Evolutionary conservation across 2,888 invertebrate species (phyloP).

Genomic region (Parascotia fuliginaria): DNA sequence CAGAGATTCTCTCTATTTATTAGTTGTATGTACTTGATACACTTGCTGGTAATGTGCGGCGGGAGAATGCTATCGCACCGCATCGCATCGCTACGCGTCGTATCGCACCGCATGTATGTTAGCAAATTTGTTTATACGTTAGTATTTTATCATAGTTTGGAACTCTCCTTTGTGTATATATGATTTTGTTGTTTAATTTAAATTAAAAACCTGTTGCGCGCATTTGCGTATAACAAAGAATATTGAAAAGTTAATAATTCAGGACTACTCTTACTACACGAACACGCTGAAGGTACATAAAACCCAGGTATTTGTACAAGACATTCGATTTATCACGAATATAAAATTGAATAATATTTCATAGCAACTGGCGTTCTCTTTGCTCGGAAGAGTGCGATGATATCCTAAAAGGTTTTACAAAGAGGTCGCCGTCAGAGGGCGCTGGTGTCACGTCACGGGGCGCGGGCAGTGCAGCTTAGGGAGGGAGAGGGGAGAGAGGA

Average conservation of each 20-base stretch:
- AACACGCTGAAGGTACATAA: not conserved
- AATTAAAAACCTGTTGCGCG: too few species aligned
- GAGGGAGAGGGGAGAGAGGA: not conserved
- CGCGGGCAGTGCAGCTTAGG: not conserved
- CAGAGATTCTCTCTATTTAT: conserved; percentile 13
- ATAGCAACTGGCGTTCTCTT: conserved; percentile 27
- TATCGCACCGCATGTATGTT: too few species aligned
- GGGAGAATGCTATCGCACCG: too few species aligned
- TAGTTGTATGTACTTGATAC: not conserved
- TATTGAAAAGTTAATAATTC: not conserved
- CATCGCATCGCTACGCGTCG: too few species aligned
- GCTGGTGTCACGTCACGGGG: conserved; percentile 1
- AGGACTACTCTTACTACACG: not conserved
- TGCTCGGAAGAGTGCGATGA: conserved; percentile 37
- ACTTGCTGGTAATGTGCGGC: not conserved
- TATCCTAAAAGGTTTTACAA: conserved; percentile 59
- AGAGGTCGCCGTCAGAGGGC: conserved; percentile 49
- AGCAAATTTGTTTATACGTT: too few species aligned
- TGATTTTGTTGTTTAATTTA: too few species aligned
- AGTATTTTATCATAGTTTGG: too few species aligned
- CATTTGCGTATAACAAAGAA: too few species aligned
- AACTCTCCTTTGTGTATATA: too few species aligned
- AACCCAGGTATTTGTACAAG: conserved; percentile 9
- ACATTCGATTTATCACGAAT: conserved; percentile 24
- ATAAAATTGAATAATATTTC: conserved; percentile 43